Conservation (phyloP, 2,797 vertebrate species). For the Schizopygopsis pylzovi region DNA sequence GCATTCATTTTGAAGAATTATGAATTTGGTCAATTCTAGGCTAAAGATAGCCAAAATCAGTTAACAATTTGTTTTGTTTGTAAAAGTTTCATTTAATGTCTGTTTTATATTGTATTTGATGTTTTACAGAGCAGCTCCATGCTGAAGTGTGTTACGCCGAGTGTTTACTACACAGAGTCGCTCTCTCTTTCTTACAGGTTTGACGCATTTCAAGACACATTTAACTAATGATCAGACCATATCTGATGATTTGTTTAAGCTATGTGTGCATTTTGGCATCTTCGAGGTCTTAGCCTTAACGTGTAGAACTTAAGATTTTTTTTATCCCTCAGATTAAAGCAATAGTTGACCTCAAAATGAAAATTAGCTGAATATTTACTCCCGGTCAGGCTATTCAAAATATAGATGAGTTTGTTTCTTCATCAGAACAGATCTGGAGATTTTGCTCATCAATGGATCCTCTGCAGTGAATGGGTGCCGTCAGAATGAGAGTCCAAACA, state of each 20-base stretch:
- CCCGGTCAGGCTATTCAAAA: neutral
- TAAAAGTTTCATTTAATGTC: neutral
- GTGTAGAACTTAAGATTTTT: neutral
- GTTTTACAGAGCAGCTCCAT: conserved; percentile 82
- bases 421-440: neutral
- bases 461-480: neutral
- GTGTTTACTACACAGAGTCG: conserved; percentile 85
- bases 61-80: too few relatives aligned
- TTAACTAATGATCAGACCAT: neutral
- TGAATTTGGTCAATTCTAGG: neutral
- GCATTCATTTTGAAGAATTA: neutral
- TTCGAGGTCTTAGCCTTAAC: neutral
- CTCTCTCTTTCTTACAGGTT: conserved; percentile 88
- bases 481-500: neutral
- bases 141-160: conserved; percentile 87
- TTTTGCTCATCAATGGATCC: neutral
- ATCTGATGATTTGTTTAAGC: neutral
- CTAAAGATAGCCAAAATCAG: neutral
- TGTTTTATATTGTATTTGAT: conserved; percentile 24
- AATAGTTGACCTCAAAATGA: neutral
- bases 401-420: neutral
- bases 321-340: neutral
- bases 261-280: neutral
- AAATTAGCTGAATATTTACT: neutral
- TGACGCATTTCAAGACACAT: conserved; percentile 16